Evolutionary conservation across 2,113 vertebrate species (phyloP).

Genomic region (Columbina picui): DNA sequence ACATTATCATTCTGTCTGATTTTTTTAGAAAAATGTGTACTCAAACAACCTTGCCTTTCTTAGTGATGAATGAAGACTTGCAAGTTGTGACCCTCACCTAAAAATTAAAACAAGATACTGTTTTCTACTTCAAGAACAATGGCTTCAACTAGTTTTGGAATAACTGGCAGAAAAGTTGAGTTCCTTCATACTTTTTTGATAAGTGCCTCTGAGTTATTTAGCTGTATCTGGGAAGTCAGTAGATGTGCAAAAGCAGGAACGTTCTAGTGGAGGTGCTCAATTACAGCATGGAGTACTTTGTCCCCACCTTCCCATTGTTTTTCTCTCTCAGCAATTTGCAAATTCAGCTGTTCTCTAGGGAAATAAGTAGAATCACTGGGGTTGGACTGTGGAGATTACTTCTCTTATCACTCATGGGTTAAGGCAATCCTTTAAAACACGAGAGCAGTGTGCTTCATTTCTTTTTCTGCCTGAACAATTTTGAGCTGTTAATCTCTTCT

Average conservation of each 20-base stretch:
- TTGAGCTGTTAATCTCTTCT: background rate
- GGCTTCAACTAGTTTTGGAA: background rate
- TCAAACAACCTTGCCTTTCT: background rate
- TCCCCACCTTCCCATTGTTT: background rate
- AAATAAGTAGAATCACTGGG: background rate
- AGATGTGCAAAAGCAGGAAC: background rate
- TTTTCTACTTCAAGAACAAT: background rate
- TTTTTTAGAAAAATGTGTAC: background rate
- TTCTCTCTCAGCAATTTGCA: fast-evolving
- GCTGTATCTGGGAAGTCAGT: background rate
- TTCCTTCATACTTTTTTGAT: background rate
- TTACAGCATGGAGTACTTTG: background rate
- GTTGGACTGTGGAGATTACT: background rate
- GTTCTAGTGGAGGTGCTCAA: background rate
- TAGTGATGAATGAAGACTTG: background rate
- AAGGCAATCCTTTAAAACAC: background rate
- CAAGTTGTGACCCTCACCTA: background rate
- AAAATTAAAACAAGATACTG: background rate
- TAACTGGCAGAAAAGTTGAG: background rate
- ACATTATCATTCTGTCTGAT: background rate
- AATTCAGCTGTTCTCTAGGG: background rate
- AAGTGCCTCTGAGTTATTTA: background rate
- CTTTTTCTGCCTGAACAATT: background rate
- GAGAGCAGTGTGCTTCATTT: fast-evolving
- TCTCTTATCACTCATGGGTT: background rate